These are phyloP conservation scores for Stenchaetothrips biformis DNA, from an alignment of 2,888 invertebrate species.

Conservation along the genomic window DNA sequence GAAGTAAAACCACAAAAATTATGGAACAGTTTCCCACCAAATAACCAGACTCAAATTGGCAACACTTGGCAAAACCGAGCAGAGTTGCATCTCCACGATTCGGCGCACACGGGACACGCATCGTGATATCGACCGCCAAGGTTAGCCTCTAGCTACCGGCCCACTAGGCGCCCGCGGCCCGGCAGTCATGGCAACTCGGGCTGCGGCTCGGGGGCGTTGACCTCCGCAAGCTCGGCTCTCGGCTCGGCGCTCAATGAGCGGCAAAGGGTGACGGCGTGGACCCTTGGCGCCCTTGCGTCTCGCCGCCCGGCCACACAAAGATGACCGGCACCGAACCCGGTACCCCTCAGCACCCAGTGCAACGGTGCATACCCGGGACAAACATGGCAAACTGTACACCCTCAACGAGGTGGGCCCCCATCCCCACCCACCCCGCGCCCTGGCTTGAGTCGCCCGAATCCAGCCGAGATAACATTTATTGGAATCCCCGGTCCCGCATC, in stretches of 20 bases:
- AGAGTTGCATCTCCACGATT: neutral
- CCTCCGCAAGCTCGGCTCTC: neutral
- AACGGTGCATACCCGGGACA: too few species aligned
- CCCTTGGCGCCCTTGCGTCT: neutral
- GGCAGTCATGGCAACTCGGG: slow-evolving; percentile 14
- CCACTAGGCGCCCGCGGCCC: neutral
- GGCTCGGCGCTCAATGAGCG: slow-evolving; percentile 2
- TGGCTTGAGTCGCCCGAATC: too few species aligned
- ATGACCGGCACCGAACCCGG: neutral
- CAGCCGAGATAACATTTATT: too few species aligned
- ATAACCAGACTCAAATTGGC: neutral
- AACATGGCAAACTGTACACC: too few species aligned
- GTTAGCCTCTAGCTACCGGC: neutral
- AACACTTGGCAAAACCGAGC: neutral
- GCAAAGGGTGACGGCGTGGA: neutral
- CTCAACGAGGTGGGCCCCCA: too few species aligned
- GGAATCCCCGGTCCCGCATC: too few species aligned
- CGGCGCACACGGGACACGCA: neutral
- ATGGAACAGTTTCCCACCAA: neutral
- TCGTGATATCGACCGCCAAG: neutral
- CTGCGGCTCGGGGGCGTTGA: neutral
- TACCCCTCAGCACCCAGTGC: neutral
- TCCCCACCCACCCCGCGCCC: too few species aligned
- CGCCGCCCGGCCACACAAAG: neutral
- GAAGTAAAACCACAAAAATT: neutral